Conservation (phyloP, 2,797 vertebrate genomes). For the Rhynchotus rufescens region DNA sequence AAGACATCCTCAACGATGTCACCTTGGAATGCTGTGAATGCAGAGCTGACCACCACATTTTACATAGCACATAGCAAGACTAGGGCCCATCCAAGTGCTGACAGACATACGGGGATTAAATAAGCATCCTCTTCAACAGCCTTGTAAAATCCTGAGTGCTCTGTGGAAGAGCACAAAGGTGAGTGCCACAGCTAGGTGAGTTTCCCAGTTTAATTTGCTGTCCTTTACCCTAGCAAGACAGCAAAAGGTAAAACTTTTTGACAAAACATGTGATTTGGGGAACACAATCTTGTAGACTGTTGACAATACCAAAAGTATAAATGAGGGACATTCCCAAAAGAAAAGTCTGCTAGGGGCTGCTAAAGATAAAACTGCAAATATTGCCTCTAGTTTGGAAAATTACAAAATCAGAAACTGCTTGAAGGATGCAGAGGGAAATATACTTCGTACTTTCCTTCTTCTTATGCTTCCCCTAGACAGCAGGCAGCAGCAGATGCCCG, state of each 20-base stretch:
- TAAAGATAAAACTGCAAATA: background rate
- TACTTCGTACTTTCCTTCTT: background rate
- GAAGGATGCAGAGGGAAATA: background rate
- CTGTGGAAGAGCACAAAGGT: background rate
- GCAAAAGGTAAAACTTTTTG: background rate
- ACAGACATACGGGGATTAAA: background rate
- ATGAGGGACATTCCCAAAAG: background rate
- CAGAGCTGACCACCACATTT: background rate
- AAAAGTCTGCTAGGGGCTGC: background rate
- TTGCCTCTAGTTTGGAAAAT: background rate
- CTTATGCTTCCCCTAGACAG: background rate
- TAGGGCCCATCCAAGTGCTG: background rate
- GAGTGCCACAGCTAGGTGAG: background rate
- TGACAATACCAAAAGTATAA: background rate
- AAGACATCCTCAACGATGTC: background rate
- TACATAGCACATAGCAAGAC: background rate
- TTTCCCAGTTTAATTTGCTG: slow-evolving; percentile 8
- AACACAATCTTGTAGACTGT: background rate
- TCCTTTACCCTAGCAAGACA: background rate
- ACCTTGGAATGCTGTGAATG: background rate
- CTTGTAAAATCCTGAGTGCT: background rate
- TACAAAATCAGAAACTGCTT: background rate
- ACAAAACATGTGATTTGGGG: background rate
- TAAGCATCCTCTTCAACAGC: background rate
- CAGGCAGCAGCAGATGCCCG: background rate